These are phyloP conservation scores for Oscheius sp. DNA, from an alignment of 2,888 invertebrate genomes.

Conservation along the genomic window DNA sequence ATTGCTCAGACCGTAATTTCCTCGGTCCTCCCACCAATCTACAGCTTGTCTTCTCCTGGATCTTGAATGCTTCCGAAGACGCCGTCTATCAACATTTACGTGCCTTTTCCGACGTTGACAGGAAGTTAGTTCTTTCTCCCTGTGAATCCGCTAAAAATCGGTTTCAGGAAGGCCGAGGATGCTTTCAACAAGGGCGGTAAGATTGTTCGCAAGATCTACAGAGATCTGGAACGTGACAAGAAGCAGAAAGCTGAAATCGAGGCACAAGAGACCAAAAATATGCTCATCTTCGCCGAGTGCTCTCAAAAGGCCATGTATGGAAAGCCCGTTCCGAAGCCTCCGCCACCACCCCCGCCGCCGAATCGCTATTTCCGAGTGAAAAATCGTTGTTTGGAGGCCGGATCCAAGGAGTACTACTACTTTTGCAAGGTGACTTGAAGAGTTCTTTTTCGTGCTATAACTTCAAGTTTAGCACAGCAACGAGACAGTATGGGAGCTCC, in stretches of 20 bases:
- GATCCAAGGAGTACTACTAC: slow-evolving; percentile 83
- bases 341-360: slow-evolving; percentile 34
- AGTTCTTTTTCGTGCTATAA: background rate
- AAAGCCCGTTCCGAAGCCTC: background rate
- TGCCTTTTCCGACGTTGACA: no score
- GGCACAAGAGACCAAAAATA: background rate
- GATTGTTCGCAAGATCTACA: background rate
- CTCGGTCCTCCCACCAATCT: no score
- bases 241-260: background rate
- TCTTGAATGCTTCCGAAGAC: no score
- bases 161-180: background rate
- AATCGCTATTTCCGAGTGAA: slow-evolving; percentile 87
- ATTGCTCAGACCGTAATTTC: no score
- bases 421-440: slow-evolving; percentile 76
- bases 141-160: no score
- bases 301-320: background rate
- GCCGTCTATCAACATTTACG: no score
- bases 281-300: background rate
- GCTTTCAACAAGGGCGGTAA: background rate
- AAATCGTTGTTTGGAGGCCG: slow-evolving; percentile 78
- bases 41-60: no score
- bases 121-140: no score
- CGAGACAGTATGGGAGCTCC: slow-evolving; percentile 30
- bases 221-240: background rate
- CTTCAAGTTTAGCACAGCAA: slow-evolving; percentile 18